Conservation (phyloP, 2,797 vertebrate species). For the Poecilia wingei region DNA sequence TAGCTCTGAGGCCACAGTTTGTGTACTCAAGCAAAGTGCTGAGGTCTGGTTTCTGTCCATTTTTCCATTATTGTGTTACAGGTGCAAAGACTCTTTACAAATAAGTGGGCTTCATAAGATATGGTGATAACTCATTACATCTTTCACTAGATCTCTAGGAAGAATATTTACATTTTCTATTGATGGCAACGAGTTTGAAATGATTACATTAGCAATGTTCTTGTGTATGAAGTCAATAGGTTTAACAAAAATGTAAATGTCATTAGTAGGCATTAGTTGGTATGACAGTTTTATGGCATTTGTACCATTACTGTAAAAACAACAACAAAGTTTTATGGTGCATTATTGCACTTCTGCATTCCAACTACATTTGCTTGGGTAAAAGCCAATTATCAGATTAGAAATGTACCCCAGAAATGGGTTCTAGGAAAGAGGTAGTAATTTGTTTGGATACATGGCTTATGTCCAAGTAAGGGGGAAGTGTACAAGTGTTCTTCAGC, state of each 20-base stretch:
- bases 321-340: background rate
- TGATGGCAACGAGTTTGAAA: background rate
- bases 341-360: background rate
- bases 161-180: background rate
- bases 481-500: background rate
- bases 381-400: background rate
- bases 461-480: background rate
- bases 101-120: background rate
- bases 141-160: background rate
- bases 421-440: background rate
- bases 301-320: background rate
- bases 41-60: constrained; percentile 16
- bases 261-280: background rate
- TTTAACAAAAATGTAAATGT: background rate
- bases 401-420: background rate
- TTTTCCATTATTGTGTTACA: background rate
- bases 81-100: constrained; percentile 11
- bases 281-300: background rate
- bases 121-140: constrained; percentile 2
- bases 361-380: background rate
- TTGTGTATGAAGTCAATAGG: background rate
- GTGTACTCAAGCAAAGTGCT: constrained; percentile 15
- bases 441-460: background rate
- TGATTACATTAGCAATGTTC: background rate
- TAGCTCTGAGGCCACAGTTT: background rate